phyloP scores from a whole-genome alignment of 2,797 vertebrate species.

The Tapera naevia region DNA sequence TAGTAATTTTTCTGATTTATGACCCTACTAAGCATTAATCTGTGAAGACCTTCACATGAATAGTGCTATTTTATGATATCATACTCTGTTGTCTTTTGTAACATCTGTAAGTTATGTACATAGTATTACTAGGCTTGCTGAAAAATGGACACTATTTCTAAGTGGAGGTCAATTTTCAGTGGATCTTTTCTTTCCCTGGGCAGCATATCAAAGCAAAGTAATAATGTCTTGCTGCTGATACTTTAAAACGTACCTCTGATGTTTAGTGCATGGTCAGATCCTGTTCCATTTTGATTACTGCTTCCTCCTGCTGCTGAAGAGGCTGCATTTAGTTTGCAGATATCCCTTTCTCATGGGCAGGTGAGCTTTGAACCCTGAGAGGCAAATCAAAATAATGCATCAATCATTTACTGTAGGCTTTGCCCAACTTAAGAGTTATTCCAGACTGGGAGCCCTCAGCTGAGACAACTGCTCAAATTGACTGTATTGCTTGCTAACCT shows the following conservation, averaged over 20 bases:
- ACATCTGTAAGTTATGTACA: background rate
- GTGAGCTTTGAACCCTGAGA: slow-evolving; percentile 11
- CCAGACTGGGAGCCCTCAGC: accelerated
- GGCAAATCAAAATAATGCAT: background rate
- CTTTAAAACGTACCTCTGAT: slow-evolving; percentile 46
- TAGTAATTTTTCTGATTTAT: background rate
- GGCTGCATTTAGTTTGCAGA: slow-evolving; percentile 10
- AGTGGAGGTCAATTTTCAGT: background rate
- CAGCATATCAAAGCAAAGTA: slow-evolving; percentile 46
- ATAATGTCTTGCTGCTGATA: background rate
- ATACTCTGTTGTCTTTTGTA: background rate
- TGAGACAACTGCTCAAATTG: background rate
- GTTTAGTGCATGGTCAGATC: slow-evolving; percentile 27
- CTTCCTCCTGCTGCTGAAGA: background rate
- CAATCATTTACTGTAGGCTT: background rate
- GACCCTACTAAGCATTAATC: background rate
- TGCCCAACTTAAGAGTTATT: background rate
- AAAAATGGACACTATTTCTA: background rate
- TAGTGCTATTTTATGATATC: background rate
- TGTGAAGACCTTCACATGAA: background rate
- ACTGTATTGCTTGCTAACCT: background rate
- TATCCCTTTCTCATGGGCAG: background rate
- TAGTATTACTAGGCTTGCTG: background rate
- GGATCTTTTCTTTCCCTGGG: slow-evolving; percentile 19
- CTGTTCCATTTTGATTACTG: slow-evolving; percentile 24